Evolutionary conservation across 1,140 invertebrate genomes (phyloP).

Genomic region (Temnothorax nylanderi): DNA sequence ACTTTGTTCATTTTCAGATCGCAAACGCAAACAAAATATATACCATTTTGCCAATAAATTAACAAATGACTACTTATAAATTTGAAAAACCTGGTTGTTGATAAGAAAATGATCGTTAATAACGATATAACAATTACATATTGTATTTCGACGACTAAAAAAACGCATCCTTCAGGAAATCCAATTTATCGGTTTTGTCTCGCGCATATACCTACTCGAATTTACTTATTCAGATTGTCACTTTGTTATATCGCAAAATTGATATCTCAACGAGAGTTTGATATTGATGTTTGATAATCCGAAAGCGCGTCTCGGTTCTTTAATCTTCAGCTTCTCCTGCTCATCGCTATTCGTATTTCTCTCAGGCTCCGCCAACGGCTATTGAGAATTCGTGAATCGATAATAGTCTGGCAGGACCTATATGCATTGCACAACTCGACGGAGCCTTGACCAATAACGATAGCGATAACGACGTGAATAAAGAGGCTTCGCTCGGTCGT

Average conservation of each 20-base stretch:
- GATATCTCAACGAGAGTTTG: conserved; percentile 26
- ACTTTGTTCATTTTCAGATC: no score
- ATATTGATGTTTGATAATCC: conserved; percentile 19
- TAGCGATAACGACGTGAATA: conserved; percentile 41
- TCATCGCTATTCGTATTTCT: conserved; percentile 44
- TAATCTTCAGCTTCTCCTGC: not conserved
- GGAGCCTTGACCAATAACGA: conserved; percentile 34
- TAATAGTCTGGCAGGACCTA: conserved; percentile 48
- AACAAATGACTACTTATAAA: not conserved
- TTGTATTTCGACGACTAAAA: not conserved
- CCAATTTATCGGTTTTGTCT: not conserved
- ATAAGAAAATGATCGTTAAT: not conserved
- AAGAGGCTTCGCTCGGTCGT: not conserved
- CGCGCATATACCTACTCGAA: not conserved
- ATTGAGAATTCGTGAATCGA: conserved; percentile 64
- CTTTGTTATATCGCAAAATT: conserved; percentile 3
- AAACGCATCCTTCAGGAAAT: not conserved
- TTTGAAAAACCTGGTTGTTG: not conserved
- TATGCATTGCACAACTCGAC: not conserved
- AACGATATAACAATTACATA: not conserved
- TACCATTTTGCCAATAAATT: not conserved
- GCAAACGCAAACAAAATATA: not conserved
- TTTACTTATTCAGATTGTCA: conserved; percentile 28
- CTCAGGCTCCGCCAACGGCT: not conserved
- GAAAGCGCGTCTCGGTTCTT: conserved; percentile 1